A percentile compares a stretch with the other conserved stretches of the same genome.
These are phyloP conservation scores for Macroglossus sobrinus DNA, from an alignment of 2,113 vertebrate genomes.

Conservation along the genomic window DNA sequence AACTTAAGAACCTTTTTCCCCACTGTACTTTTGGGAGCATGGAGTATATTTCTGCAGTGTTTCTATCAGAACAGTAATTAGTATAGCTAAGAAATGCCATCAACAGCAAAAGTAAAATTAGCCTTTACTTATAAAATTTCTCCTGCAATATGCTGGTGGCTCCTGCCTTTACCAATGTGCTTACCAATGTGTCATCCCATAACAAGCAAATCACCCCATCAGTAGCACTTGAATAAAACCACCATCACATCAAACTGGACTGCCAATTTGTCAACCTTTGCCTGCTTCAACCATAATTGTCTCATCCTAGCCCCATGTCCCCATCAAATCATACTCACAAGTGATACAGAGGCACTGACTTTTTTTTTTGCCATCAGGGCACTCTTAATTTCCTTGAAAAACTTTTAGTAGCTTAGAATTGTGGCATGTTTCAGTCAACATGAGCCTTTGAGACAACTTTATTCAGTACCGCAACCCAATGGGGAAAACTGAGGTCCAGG, in stretches of 20 bases:
- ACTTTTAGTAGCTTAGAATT: not conserved
- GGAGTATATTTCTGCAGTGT: constrained; percentile 32
- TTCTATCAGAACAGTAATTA: constrained; percentile 59
- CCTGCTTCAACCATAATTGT: not conserved
- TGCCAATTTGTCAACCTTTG: not conserved
- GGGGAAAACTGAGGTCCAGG: not conserved
- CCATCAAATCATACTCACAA: not conserved
- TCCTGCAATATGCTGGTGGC: constrained; percentile 38
- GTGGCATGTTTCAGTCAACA: not conserved
- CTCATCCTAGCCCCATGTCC: not conserved
- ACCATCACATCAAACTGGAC: not conserved
- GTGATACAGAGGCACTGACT: not conserved
- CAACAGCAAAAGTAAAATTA: constrained; percentile 66
- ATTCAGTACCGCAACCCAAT: not conserved
- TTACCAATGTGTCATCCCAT: not conserved
- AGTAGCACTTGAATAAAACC: not conserved
- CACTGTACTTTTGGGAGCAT: constrained; percentile 40
- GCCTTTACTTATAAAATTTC: constrained; percentile 50
- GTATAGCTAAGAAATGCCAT: constrained; percentile 46
- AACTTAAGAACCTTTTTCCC: constrained; percentile 49
- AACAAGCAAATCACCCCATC: not conserved
- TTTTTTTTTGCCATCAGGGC: not conserved
- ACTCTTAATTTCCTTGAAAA: not conserved
- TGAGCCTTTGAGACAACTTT: not conserved
- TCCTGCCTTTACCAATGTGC: not conserved